phyloP scores from a whole-genome alignment of 2,888 invertebrate species.

The Morinoia aosen region DNA sequence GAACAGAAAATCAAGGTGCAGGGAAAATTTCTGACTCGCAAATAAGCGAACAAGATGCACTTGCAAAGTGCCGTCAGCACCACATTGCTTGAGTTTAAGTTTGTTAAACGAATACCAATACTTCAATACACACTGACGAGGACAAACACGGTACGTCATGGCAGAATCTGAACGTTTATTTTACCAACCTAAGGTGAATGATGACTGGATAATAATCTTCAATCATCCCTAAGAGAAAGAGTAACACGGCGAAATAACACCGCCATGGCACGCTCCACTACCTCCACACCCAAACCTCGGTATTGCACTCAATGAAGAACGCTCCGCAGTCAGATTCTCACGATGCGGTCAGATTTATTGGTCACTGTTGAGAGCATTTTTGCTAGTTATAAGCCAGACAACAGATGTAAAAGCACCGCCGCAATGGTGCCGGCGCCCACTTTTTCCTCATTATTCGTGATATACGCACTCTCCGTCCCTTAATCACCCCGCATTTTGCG shows the following conservation, averaged over 20 bases:
- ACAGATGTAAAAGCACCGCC: conserved; percentile 24
- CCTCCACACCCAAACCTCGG: background rate
- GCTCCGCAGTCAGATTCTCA: background rate
- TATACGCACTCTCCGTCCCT: background rate
- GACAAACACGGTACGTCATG: too few relatives aligned
- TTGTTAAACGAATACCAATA: too few relatives aligned
- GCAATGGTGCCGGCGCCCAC: background rate
- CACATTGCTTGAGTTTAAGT: too few relatives aligned
- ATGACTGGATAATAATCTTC: background rate
- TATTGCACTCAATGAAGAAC: background rate
- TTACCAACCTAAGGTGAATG: too few relatives aligned
- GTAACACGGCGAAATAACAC: background rate
- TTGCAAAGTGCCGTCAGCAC: too few relatives aligned
- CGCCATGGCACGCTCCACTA: background rate
- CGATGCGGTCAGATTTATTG: background rate
- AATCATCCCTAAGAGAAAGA: background rate
- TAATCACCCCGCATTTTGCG: background rate
- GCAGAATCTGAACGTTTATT: too few relatives aligned
- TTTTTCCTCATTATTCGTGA: conserved; percentile 30
- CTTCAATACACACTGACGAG: too few relatives aligned
- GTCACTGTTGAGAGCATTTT: background rate
- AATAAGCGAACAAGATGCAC: too few relatives aligned
- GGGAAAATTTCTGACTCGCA: too few relatives aligned
- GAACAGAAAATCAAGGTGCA: too few relatives aligned
- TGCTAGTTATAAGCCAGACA: background rate